Evolutionary conservation across 37 sponge, comb jelly and placozoan genomes (phyloP), one percentile per base, ranked within the genome.

Genomic region (Theonella swinhoei): DNA sequence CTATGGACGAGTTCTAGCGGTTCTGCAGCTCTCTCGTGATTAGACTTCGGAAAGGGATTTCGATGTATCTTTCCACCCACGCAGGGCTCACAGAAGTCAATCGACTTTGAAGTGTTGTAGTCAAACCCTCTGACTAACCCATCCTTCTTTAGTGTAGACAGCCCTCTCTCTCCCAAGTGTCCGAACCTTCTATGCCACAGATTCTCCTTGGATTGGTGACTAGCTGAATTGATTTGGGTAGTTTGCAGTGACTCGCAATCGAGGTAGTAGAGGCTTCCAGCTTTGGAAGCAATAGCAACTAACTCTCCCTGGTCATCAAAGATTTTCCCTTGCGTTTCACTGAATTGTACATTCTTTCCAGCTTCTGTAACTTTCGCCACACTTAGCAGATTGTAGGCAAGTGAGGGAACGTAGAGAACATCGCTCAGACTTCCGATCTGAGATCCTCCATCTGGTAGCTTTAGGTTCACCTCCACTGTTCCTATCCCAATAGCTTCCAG

Each of bases 151-250:
- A 89, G 68, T 59, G 62, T 72, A 20, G 64, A 78, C 33, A 89
- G 77, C 28, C 72, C 66, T 59, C 62, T 29, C 29, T 29, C 65
- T n/a, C 77, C 72, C 26, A 89, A 32, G 38, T 89, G 89, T 35
- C 89, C 89, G 64, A 78, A 78, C 34, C 89, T 75, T 26, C 80
- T 30, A 64, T 89, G 89, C 89, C 89, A 89, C 61, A 89, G 23
- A 31, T 78, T 66, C 39, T 83, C 80, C 59, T 77, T 82, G 78
- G 64, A 11, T 32, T 30, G 20, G 19, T 62, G 14, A 24, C 65
- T 42, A 29, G 33, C 66, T 28, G 64, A 8, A 62, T 39, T 42
- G 39, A 68, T 32, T 17, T 63, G 33, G 17, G 38, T 38, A 25
- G 74, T 36, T n/a, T 68, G 36, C 64, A 47, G 37, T 28, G 80